phyloP scores from a whole-genome alignment of 2,113 vertebrate genomes.

The Arenaria interpres region DNA sequence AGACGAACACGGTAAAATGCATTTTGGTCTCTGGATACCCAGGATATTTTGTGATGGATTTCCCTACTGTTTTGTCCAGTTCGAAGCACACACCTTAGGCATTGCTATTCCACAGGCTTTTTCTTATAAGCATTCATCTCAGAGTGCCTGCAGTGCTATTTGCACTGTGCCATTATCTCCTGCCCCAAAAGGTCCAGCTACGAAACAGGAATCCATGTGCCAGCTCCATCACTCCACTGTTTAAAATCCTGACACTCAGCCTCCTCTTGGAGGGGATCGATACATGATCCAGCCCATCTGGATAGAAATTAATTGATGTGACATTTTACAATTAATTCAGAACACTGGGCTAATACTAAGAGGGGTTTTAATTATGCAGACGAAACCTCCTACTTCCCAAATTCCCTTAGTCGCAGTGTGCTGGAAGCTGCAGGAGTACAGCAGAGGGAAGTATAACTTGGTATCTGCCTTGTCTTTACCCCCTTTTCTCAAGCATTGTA shows the following conservation, averaged over 20 bases:
- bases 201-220: background rate
- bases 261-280: background rate
- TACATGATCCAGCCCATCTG: background rate
- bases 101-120: background rate
- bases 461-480: background rate
- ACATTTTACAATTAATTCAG: slow-evolving; percentile 21
- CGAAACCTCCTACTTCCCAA: background rate
- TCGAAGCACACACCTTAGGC: background rate
- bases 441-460: slow-evolving; percentile 34
- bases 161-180: background rate
- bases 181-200: background rate
- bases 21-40: background rate
- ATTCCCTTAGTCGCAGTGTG: background rate
- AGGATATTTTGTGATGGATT: background rate
- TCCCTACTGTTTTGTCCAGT: background rate
- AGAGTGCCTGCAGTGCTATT: background rate
- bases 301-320: background rate
- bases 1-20: background rate
- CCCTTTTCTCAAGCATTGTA: background rate
- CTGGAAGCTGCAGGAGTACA: slow-evolving; percentile 1
- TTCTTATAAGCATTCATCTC: background rate
- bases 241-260: background rate
- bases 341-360: background rate
- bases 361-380: background rate
- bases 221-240: background rate